These are phyloP conservation scores for Dryobates pubescens DNA, from an alignment of 2,797 vertebrate species.

Conservation along the genomic window DNA sequence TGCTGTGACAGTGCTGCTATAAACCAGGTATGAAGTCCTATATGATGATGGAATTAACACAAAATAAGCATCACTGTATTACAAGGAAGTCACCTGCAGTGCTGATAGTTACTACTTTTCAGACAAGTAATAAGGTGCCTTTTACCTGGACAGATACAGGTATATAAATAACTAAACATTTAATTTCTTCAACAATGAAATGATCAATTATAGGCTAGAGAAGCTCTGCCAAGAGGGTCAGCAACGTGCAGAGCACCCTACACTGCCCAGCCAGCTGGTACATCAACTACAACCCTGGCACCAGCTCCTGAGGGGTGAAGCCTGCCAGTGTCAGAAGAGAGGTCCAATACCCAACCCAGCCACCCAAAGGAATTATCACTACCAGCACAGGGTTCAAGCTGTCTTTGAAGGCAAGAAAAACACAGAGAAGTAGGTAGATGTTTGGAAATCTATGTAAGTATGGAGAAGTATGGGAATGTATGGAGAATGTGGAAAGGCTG, in stretches of 20 bases:
- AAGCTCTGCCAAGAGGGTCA: background rate
- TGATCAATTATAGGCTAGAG: background rate
- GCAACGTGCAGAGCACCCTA: rapidly evolving
- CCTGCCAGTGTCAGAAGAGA: background rate
- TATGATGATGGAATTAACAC: background rate
- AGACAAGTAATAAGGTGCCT: background rate
- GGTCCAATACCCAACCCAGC: background rate
- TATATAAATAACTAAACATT: background rate
- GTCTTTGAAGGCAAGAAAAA: background rate
- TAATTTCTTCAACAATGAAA: background rate
- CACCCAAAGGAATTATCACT: background rate
- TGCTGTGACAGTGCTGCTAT: background rate
- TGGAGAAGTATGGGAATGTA: background rate
- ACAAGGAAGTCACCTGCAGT: background rate
- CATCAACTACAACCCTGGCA: rapidly evolving
- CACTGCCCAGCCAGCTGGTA: background rate
- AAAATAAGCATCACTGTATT: background rate
- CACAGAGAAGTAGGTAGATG: background rate
- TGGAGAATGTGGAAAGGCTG: background rate
- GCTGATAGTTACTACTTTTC: background rate
- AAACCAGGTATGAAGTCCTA: background rate
- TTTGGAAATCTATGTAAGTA: background rate
- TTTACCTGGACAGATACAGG: background rate
- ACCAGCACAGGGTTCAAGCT: background rate
- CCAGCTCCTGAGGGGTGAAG: background rate